Evolutionary conservation across 2,113 vertebrate species (phyloP).

Genomic region (Antennarius striatus): DNA sequence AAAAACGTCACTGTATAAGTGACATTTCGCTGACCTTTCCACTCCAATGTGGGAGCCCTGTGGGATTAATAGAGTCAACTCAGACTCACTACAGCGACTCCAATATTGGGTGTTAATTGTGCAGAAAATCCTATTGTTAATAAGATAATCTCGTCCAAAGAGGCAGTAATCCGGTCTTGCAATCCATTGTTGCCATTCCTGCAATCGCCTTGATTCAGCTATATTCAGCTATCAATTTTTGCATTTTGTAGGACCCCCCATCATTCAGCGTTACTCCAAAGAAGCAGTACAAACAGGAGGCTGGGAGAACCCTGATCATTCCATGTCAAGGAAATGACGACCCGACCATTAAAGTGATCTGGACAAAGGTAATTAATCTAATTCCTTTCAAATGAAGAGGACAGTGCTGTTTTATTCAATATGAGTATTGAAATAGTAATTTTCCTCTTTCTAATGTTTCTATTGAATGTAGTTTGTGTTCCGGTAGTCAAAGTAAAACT

Average conservation of each 20-base stretch:
- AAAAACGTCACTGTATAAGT: constrained; percentile 40
- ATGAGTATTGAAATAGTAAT: too few relatives aligned
- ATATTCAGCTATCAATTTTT: constrained; percentile 28
- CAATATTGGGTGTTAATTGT: constrained; percentile 69
- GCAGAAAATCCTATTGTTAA: constrained; percentile 73
- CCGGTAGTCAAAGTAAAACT: too few relatives aligned
- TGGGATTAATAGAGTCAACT: constrained; percentile 60
- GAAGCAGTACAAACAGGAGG: constrained; percentile 86
- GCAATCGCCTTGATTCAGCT: constrained; percentile 42
- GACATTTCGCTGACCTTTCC: constrained; percentile 69
- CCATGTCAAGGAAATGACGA: constrained; percentile 84
- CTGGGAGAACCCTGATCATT: constrained; percentile 84
- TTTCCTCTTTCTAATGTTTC: background rate
- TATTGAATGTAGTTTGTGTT: background rate
- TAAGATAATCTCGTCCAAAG: constrained; percentile 69
- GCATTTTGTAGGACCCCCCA: constrained; percentile 86
- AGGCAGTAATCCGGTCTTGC: constrained; percentile 58
- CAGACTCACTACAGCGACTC: constrained; percentile 29
- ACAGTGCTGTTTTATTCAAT: background rate
- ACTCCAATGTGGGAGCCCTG: constrained; percentile 20
- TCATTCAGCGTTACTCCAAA: constrained; percentile 82
- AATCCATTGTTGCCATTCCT: constrained; percentile 49
- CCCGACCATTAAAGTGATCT: constrained; percentile 80
- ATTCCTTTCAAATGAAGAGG: background rate
- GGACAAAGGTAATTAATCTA: constrained; percentile 85